Evolutionary conservation across 2,888 invertebrate genomes (phyloP).

Genomic region (Vesta saturnalis): DNA sequence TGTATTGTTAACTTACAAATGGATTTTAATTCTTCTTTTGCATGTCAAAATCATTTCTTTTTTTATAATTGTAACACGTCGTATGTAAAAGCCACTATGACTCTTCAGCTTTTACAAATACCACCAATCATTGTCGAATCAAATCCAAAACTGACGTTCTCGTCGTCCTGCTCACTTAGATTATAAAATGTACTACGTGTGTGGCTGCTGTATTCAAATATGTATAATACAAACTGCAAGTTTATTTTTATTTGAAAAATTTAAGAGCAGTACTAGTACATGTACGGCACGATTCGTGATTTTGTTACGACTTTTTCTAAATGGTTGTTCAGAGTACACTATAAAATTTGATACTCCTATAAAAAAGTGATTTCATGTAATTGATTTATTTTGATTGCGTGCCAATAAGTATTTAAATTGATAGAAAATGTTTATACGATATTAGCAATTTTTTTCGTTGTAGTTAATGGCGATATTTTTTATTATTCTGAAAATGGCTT

Average conservation of each 20-base stretch:
- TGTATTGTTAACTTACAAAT: too few relatives aligned
- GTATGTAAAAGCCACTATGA: slow-evolving; percentile 21
- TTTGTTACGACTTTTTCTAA: slow-evolving; percentile 11
- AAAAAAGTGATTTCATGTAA: neutral
- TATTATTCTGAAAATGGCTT: neutral
- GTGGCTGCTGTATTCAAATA: slow-evolving; percentile 28
- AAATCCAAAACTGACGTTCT: slow-evolving; percentile 35
- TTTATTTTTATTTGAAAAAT: slow-evolving; percentile 25
- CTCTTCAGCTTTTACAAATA: slow-evolving; percentile 20
- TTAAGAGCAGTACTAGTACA: slow-evolving; percentile 17
- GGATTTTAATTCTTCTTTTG: too few relatives aligned
- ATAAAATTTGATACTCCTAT: slow-evolving; percentile 4
- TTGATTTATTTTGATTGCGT: slow-evolving; percentile 1
- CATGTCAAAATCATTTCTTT: slow-evolving; percentile 6
- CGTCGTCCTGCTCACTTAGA: slow-evolving; percentile 30
- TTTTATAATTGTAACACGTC: slow-evolving; percentile 21
- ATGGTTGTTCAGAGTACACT: neutral
- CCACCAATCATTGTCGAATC: slow-evolving; percentile 33
- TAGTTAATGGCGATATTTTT: neutral
- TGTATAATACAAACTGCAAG: slow-evolving; percentile 31
- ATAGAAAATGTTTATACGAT: neutral
- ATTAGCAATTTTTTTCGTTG: neutral
- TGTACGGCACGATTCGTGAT: slow-evolving; percentile 23
- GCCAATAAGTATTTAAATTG: neutral
- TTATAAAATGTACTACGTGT: slow-evolving; percentile 29